Base-by-base conservation (phyloP, 2,797 vertebrate species). In the Sebastes iracundus region DNA sequence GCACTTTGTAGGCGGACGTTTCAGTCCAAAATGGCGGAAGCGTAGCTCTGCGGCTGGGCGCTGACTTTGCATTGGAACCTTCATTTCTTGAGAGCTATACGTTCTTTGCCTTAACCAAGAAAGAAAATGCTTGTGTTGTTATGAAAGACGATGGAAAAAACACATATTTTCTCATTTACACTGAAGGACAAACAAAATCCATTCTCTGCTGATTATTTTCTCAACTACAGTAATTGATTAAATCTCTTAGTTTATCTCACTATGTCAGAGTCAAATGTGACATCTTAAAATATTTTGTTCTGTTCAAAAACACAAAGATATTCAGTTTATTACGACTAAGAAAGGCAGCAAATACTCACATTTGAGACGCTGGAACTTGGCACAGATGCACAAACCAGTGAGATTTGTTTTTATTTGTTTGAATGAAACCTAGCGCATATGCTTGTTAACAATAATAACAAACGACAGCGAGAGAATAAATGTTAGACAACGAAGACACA, bases 301-400 rank as follows among this genome's bases (percentile, higher is more conserved):
- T 22, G 42, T 28, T 52, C 16, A 20, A 4, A 30, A 62, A 53
- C 33, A 58, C 12, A 33, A 9, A 56, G 9, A 32, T 9, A 23
- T 56, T 23, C n/a, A 71, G 58, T 64, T 68, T 52, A 52, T 61
- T 38, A 4, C 49, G 11, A 46, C 6, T 3, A 25, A 38, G 20
- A 42, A 35, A 63, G 30, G 5, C 30, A 62, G 56, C 23, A 28
- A 53, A 35, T 16, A 12, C 6, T 18, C 28, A 12, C 25, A 42
- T 55, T 30, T 13, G 32, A 70, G 20, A 70, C n/a, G 32, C 20
- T 70, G 6, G 38, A 68, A 53, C 55, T 56, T 42, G 32, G 18
- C 14, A 94, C 91, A 93, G 93, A 96, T 95, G 94, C 96, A 97
- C 94, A 96, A 97, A 96, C 94, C 95, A 93, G 94, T 94, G 91